A percentile compares a stretch with the other conserved stretches of the same genome.
These are phyloP conservation scores for Clinocottus analis DNA, from an alignment of 2,113 vertebrate genomes.

Conservation along the genomic window DNA sequence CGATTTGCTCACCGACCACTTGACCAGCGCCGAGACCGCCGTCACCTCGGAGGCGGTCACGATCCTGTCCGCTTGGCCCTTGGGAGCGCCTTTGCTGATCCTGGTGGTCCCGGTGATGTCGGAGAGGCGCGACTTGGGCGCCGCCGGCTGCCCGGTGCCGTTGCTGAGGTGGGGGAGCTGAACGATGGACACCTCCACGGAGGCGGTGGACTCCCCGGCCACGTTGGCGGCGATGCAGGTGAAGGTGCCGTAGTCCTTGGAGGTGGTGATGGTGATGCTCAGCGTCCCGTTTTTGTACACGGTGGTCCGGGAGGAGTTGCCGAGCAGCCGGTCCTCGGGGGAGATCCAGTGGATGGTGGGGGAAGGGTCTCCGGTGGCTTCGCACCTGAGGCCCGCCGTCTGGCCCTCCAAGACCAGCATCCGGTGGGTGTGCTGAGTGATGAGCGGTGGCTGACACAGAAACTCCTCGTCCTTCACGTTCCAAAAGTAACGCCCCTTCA, in stretches of 20 bases:
- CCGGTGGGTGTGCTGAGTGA: constrained; percentile 93
- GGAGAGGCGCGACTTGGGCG: constrained; percentile 91
- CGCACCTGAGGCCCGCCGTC: constrained; percentile 89
- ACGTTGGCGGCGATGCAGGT: constrained; percentile 95
- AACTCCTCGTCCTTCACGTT: constrained; percentile 91
- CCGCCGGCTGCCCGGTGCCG: constrained; percentile 80
- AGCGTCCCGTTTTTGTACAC: constrained; percentile 92
- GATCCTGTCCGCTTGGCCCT: constrained; percentile 84
- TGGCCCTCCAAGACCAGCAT: constrained; percentile 93
- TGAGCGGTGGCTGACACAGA: constrained; percentile 91
- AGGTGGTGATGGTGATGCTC: constrained; percentile 91
- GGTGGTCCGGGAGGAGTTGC: constrained; percentile 89
- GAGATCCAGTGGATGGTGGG: constrained; percentile 95
- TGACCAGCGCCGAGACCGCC: constrained; percentile 90
- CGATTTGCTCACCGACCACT: constrained; percentile 91
- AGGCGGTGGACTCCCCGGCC: constrained; percentile 91
- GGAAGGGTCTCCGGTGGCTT: constrained; percentile 91
- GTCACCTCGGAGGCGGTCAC: constrained; percentile 92
- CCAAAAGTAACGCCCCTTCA: constrained; percentile 97
- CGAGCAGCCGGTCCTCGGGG: constrained; percentile 88
- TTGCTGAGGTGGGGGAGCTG: constrained; percentile 95
- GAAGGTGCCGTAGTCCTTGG: constrained; percentile 93
- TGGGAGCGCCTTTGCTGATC: constrained; percentile 83
- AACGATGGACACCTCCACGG: constrained; percentile 90
- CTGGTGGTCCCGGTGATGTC: constrained; percentile 93